phyloP scores from a whole-genome alignment of 1,140 invertebrate genomes.

The Nasonia vitripennis region DNA sequence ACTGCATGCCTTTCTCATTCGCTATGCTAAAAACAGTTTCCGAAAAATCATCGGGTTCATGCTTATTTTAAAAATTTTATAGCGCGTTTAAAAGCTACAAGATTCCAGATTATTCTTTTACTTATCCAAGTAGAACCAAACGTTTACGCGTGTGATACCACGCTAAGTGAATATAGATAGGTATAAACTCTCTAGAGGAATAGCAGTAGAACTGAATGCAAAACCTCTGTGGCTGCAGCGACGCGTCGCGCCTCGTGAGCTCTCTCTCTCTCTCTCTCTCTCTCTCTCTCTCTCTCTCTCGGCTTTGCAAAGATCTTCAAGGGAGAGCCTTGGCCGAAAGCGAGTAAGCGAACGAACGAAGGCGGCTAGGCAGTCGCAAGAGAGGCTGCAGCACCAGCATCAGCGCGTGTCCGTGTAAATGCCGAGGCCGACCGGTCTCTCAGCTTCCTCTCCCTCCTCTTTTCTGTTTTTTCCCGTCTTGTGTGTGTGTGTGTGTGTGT shows the following conservation, averaged over 20 bases:
- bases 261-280: too few relatives aligned
- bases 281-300: not conserved
- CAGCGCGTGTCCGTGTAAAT: not conserved
- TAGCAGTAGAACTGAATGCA: not conserved
- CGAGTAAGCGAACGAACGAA: not conserved
- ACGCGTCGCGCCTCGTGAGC: not conserved
- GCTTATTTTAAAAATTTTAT: not conserved
- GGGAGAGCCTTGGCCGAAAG: constrained; percentile 36
- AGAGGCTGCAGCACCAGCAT: constrained; percentile 15
- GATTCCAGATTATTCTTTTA: not conserved
- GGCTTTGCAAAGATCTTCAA: constrained; percentile 26
- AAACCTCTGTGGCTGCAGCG: not conserved
- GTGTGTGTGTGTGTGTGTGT: not conserved
- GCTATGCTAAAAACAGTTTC: too few relatives aligned
- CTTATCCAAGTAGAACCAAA: too few relatives aligned
- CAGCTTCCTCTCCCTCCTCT: not conserved
- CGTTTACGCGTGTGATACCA: too few relatives aligned
- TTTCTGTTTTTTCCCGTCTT: not conserved
- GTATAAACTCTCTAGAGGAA: not conserved
- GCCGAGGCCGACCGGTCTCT: constrained; percentile 34
- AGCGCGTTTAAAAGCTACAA: not conserved
- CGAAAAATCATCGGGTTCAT: too few relatives aligned
- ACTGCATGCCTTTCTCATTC: too few relatives aligned
- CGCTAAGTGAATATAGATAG: too few relatives aligned
- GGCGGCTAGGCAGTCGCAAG: not conserved